Evolutionary conservation across 1,140 invertebrate genomes (phyloP).

Genomic region (Homalodisca vitripennis): DNA sequence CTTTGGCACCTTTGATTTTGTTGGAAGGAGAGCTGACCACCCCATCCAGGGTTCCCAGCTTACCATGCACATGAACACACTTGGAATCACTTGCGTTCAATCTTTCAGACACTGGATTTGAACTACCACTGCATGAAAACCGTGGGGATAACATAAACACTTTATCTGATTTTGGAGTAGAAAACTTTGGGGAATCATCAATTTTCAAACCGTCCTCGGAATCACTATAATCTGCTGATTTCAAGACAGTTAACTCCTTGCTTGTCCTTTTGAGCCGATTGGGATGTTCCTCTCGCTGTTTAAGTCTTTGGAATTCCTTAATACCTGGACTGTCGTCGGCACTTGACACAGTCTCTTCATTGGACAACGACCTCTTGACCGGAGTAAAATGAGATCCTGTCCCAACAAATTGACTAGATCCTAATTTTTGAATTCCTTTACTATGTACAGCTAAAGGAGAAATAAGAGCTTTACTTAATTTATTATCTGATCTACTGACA

Average conservation of each 20-base stretch:
- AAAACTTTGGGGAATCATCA: constrained; percentile 25
- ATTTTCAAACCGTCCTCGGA: constrained; percentile 5
- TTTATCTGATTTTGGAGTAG: constrained; percentile 26
- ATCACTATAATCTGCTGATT: constrained; percentile 17
- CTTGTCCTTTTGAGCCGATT: constrained; percentile 26
- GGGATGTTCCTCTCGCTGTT: constrained; percentile 22
- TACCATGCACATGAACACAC: constrained; percentile 14
- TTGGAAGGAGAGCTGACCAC: constrained; percentile 40
- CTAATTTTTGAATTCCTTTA: not conserved
- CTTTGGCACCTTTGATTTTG: constrained; percentile 35
- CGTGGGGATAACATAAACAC: constrained; percentile 9
- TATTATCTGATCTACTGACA: constrained; percentile 41
- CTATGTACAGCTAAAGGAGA: not conserved
- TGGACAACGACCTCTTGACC: constrained; percentile 28
- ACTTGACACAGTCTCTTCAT: constrained; percentile 9
- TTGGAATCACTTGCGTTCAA: constrained; percentile 17
- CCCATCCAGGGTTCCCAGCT: constrained; percentile 42
- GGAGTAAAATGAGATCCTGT: constrained; percentile 30
- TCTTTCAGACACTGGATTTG: not conserved
- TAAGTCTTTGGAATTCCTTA: constrained; percentile 23
- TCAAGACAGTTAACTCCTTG: constrained; percentile 23
- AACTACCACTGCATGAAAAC: constrained; percentile 2
- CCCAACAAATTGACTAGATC: constrained; percentile 27
- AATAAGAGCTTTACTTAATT: constrained; percentile 12
- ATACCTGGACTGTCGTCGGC: not conserved